These are phyloP conservation scores for Chauna torquata DNA, from an alignment of 2,113 vertebrate species.

Conservation along the genomic window DNA sequence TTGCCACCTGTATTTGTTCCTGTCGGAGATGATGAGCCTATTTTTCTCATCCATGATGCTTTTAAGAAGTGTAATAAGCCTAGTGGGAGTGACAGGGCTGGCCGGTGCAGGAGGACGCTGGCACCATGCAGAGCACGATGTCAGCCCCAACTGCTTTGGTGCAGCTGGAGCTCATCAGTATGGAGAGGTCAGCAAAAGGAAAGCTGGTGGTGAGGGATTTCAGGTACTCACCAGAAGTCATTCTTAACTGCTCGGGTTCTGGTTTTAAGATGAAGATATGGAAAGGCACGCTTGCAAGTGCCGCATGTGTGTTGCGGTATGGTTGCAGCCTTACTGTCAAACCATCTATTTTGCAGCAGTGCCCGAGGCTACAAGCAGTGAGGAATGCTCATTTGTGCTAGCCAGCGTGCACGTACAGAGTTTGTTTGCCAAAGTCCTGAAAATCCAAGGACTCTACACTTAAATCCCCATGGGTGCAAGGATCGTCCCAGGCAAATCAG, in stretches of 20 bases:
- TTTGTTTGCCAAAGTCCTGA: background rate
- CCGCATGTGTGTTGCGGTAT: accelerated
- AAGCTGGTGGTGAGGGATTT: background rate
- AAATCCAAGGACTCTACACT: background rate
- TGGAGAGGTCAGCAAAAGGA: accelerated
- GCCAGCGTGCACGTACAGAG: accelerated
- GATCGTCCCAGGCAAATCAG: background rate
- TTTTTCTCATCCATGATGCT: background rate
- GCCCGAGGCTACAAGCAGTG: background rate
- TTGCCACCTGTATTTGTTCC: background rate
- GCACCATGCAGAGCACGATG: background rate
- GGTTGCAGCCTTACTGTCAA: too few species aligned
- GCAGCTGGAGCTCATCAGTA: background rate
- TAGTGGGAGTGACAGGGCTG: background rate
- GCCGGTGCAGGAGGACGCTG: background rate
- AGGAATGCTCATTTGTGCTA: background rate
- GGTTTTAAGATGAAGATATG: background rate
- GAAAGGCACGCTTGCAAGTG: background rate
- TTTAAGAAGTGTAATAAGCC: background rate
- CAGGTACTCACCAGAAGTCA: background rate
- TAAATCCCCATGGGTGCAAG: background rate
- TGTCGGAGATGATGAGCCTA: accelerated
- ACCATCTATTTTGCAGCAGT: background rate
- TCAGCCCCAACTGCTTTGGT: background rate
- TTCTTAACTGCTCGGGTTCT: background rate